A percentile compares a stretch with the other conserved stretches of the same genome.
These are phyloP conservation scores for Blennius ocellaris DNA, from an alignment of 2,113 vertebrate genomes.

Conservation along the genomic window DNA sequence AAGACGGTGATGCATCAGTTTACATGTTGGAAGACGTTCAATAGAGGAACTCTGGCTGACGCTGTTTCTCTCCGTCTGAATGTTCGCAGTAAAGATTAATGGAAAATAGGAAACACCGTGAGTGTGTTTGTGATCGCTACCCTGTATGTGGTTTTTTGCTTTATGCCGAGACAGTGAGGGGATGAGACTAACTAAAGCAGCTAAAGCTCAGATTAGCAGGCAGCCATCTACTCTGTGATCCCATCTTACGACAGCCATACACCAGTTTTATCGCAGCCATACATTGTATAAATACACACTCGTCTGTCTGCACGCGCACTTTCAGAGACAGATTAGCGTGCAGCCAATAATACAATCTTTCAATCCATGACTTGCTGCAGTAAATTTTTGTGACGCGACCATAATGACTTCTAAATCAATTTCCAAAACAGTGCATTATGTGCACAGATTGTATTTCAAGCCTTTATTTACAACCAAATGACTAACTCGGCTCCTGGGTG, in stretches of 20 bases:
- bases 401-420: constrained; percentile 47
- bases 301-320: constrained; percentile 10
- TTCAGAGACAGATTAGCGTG: constrained; percentile 36
- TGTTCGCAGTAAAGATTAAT: constrained; percentile 47
- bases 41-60: constrained; percentile 54
- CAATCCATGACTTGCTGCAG: constrained; percentile 31
- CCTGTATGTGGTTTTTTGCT: constrained; percentile 14
- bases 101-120: constrained; percentile 12
- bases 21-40: constrained; percentile 48
- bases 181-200: constrained; percentile 52
- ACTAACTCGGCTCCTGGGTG: constrained; percentile 8
- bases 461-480: constrained; percentile 37
- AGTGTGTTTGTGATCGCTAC: background rate
- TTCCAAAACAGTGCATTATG: constrained; percentile 43
- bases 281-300: constrained; percentile 45
- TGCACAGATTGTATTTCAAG: constrained; percentile 35
- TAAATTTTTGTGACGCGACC: constrained; percentile 30
- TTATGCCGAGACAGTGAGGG: constrained; percentile 28
- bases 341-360: constrained; percentile 49
- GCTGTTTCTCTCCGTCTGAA: constrained; percentile 31
- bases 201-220: constrained; percentile 60
- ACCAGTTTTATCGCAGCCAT: constrained; percentile 36
- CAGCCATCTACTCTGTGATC: constrained; percentile 48
- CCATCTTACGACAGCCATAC: constrained; percentile 38
- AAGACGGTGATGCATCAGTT: constrained; percentile 54